phyloP scores from a whole-genome alignment of 2,797 vertebrate species.

The Microctenopoma stevenorrisi region DNA sequence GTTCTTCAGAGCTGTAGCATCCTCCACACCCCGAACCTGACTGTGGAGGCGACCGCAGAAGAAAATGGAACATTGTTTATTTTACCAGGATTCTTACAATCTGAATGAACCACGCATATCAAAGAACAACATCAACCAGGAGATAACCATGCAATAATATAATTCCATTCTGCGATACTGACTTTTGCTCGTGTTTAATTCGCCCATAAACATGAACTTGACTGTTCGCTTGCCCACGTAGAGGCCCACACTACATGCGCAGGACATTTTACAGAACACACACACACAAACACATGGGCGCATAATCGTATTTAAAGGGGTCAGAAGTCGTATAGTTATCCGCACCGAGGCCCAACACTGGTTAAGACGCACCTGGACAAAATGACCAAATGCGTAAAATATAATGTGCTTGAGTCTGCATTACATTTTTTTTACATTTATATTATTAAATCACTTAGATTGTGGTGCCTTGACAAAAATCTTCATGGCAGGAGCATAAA shows the following conservation, averaged over 20 bases:
- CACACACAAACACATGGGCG: constrained; percentile 20
- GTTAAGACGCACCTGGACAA: constrained; percentile 16
- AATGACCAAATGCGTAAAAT: not conserved
- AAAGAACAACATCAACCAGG: constrained; percentile 40
- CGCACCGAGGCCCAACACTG: constrained; percentile 5
- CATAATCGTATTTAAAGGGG: constrained; percentile 22
- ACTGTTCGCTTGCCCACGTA: constrained; percentile 43
- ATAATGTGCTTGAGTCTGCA: not conserved
- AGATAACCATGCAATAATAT: constrained; percentile 57
- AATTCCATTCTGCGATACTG: constrained; percentile 21
- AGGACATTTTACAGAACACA: constrained; percentile 35
- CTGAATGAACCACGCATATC: constrained; percentile 24
- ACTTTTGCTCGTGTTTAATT: constrained; percentile 22
- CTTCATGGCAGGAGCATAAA: constrained; percentile 25
- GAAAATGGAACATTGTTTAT: not conserved
- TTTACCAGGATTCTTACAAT: constrained; percentile 29
- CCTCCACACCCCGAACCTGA: constrained; percentile 15
- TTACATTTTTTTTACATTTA: not conserved
- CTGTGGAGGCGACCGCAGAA: constrained; percentile 21
- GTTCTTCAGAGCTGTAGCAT: not conserved
- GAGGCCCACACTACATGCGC: constrained; percentile 27
- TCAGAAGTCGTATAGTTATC: not conserved
- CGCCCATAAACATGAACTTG: constrained; percentile 71
- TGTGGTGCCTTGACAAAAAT: not conserved
- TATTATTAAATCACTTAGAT: not conserved